Base-by-base conservation (phyloP, 2,113 vertebrate genomes). In the Zootoca vivipara region DNA sequence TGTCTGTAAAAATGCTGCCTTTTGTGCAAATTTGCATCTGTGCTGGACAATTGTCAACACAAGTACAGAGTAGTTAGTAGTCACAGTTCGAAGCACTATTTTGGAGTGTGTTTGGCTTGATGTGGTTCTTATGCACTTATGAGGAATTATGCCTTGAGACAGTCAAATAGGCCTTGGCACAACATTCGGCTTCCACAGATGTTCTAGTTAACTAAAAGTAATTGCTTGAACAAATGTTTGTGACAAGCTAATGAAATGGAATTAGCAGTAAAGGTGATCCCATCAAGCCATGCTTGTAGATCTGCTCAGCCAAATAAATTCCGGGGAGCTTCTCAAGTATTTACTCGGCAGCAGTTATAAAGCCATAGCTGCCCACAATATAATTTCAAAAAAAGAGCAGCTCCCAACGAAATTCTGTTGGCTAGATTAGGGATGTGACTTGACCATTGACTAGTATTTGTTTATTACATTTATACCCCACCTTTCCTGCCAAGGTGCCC, bases 201-300 rank as follows among this genome's bases (percentile, higher is more conserved):
- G 93, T 90, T 56, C 92, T n/a, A 33, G 91, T 88, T 92, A 93
- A 92, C 88, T 83, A 93, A 94, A 91, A 86, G 90, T 93, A 95
- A 93, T 87, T 73, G 91, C 93, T 91, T 83, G n/a, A 86, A 89
- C 90, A 91, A 92, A 86, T 89, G 91, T 92, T 92, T 88, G 92
- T 94, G 73, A 91, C 88, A 13, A 89, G 95, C 83, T 90, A 93
- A 92, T 86, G 91, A 92, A 90, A 92, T 89, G 69, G 89, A 83
- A 74, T 93, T 93, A 92, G 91, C 85, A 2, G 72, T 89, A 74
- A 87, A 72, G 65, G 82, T 93, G 93, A 18, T 30, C 5, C 89
- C 87, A 87, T 75, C 69, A 38, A 90, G 89, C 73, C 93, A 64
- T 22, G 82, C 85, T 62, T 67, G 26, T 79, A 69, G 64, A 33